These are phyloP conservation scores for Anticlea derivata DNA, from an alignment of 2,888 invertebrate species.

Conservation along the genomic window DNA sequence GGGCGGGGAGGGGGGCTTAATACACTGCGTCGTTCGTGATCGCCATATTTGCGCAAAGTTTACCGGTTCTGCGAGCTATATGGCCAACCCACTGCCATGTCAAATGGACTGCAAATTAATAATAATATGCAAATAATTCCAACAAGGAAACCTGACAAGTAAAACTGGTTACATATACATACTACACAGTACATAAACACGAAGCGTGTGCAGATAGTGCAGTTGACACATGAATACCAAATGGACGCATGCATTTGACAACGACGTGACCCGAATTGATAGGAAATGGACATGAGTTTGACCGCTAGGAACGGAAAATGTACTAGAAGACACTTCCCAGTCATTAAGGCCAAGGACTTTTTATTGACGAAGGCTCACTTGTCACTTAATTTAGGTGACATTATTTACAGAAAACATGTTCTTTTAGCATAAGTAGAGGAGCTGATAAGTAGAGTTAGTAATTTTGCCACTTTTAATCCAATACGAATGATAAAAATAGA, in stretches of 20 bases:
- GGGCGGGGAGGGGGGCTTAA: too few species aligned
- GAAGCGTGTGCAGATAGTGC: slow-evolving; percentile 8
- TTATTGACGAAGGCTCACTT: not conserved
- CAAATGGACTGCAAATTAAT: not conserved
- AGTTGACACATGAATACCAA: slow-evolving; percentile 40
- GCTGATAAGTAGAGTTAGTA: too few species aligned
- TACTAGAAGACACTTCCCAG: not conserved
- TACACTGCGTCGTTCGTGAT: too few species aligned
- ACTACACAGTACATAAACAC: slow-evolving; percentile 1
- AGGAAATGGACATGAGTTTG: slow-evolving; percentile 46
- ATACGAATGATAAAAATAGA: too few species aligned
- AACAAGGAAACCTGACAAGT: slow-evolving; percentile 20
- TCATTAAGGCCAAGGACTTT: slow-evolving; percentile 18
- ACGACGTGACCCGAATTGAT: slow-evolving; percentile 63
- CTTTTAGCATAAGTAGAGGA: too few species aligned
- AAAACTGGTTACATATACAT: slow-evolving; percentile 5
- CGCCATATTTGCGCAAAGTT: too few species aligned
- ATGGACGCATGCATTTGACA: slow-evolving; percentile 45
- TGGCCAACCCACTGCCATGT: too few species aligned
- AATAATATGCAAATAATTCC: slow-evolving; percentile 7
- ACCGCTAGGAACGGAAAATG: slow-evolving; percentile 2
- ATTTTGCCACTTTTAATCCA: too few species aligned
- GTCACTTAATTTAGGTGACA: not conserved
- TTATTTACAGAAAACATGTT: not conserved
- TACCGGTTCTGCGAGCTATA: too few species aligned